Percentiles rank a stretch among this genome's conserved stretches.
phyloP scores from a whole-genome alignment of 2,888 invertebrate genomes.

The Gisinianus flammeolus region DNA sequence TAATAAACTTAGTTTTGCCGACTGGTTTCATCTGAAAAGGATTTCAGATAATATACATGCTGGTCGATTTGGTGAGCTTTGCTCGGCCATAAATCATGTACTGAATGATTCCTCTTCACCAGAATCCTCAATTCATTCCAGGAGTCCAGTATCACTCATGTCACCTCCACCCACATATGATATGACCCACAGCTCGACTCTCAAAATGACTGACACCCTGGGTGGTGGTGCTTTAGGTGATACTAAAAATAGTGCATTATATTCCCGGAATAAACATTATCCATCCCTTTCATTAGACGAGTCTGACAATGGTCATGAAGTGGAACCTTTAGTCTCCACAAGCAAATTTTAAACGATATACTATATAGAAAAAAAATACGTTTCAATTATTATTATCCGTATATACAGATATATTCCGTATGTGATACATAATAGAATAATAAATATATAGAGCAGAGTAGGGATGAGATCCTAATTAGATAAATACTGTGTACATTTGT shows the following conservation, averaged over 20 bases:
- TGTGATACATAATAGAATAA: too few relatives aligned
- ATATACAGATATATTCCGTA: too few relatives aligned
- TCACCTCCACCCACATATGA: conserved; percentile 47
- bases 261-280: conserved; percentile 6
- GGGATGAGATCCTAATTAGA: too few relatives aligned
- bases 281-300: background rate
- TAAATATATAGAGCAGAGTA: too few relatives aligned
- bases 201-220: background rate
- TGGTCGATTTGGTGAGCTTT: conserved; percentile 43
- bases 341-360: background rate
- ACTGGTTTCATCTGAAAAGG: conserved; percentile 57
- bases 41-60: conserved; percentile 46
- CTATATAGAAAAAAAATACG: too few relatives aligned
- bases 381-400: too few relatives aligned
- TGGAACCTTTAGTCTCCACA: background rate
- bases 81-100: conserved; percentile 40
- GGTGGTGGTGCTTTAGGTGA: background rate
- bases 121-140: background rate
- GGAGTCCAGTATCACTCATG: background rate
- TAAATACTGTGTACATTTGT: too few relatives aligned
- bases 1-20: conserved; percentile 45
- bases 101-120: conserved; percentile 22
- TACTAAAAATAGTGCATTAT: background rate
- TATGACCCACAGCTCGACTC: conserved; percentile 31
- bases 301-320: conserved; percentile 1